phyloP scores from a whole-genome alignment of 2,113 vertebrate genomes.

The Esox niger region DNA sequence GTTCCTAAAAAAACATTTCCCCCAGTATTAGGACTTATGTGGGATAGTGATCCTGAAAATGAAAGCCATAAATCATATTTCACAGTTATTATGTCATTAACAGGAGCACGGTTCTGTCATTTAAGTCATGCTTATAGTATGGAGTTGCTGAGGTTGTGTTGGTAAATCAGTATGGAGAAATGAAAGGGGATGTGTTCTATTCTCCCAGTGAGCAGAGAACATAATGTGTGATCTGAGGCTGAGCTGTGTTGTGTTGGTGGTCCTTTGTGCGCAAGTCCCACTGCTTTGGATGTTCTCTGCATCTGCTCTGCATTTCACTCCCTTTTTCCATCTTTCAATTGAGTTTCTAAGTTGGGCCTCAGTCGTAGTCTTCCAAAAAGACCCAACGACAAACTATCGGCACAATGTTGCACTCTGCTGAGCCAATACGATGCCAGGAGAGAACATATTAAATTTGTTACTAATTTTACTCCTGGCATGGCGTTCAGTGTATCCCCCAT shows the following conservation, averaged over 20 bases:
- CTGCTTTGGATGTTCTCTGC: slow-evolving; percentile 53
- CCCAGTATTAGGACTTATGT: slow-evolving; percentile 72
- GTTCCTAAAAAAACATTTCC: slow-evolving; percentile 75
- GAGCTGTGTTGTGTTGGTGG: slow-evolving; percentile 47
- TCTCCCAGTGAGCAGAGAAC: slow-evolving; percentile 37
- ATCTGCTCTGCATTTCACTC: slow-evolving; percentile 71
- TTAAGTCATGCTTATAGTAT: slow-evolving; percentile 72
- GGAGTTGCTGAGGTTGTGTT: slow-evolving; percentile 61
- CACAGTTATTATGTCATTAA: slow-evolving; percentile 73
- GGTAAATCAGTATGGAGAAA: slow-evolving; percentile 34
- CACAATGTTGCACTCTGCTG: slow-evolving; percentile 78
- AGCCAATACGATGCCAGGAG: slow-evolving; percentile 74
- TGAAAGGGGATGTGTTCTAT: slow-evolving; percentile 32
- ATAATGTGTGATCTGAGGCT: slow-evolving; percentile 36
- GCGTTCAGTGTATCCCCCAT: slow-evolving; percentile 76
- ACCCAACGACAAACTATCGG: slow-evolving; percentile 79
- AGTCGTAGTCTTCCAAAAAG: slow-evolving; percentile 80
- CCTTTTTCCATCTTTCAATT: slow-evolving; percentile 62
- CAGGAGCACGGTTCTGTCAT: slow-evolving; percentile 74
- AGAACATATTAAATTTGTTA: slow-evolving; percentile 89
- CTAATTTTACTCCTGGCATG: slow-evolving; percentile 89
- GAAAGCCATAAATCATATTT: slow-evolving; percentile 76
- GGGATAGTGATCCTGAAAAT: slow-evolving; percentile 72
- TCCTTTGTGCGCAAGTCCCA: slow-evolving; percentile 32
- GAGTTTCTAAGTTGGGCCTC: slow-evolving; percentile 77